Evolutionary conservation across 2,888 invertebrate genomes (phyloP), one percentile per base, ranked within the genome.

Genomic region (Isotomurus palustris): DNA sequence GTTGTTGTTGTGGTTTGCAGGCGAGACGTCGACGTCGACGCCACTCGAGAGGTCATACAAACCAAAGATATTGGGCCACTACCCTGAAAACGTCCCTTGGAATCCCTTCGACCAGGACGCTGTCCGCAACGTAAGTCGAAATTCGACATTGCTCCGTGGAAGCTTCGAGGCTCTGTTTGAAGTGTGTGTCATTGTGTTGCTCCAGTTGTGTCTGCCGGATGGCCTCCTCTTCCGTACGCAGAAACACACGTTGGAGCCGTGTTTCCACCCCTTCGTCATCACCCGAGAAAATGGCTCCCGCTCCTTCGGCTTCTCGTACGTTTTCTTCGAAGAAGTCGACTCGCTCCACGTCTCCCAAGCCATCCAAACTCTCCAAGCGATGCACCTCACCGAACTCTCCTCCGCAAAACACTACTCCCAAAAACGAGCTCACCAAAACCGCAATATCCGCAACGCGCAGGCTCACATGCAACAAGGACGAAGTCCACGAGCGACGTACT

Each of bases 221-320:
- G 97, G 97, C 41, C 79, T 99, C 53, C 85, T 88, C 73, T 96
- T 99, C 78, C 85, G 91, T 67, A 96, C 95, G 12, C 94, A 96
- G 76, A 92, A 91, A 76, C 91, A 94, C 76, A 81, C 82, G 43
- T 78, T 83, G 55, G 87, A 89, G 71, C 88, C 94, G 12, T 84
- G 82, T 73, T 94, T 96, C 77, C 99, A 99, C 78, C 91, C 95
- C 47, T 99, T 97, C 80, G 86, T 97, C 55, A 91, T 97, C 62
- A 97, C 97, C 14, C 83, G 90, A 71, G 96, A 97, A 79, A 95
- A 99, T 83, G 97, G 96, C 54, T 87, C 88, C 68, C 82, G 95
- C 70, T 87, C 88, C 69, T 94, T 92, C 79, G 99, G 99, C 60
- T 93, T 92, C 73, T 91, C 91, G 73, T 84, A 93, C 69, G 87